Evolutionary conservation across 2,888 invertebrate species (phyloP).

Genomic region (Stenodema calcarata): DNA sequence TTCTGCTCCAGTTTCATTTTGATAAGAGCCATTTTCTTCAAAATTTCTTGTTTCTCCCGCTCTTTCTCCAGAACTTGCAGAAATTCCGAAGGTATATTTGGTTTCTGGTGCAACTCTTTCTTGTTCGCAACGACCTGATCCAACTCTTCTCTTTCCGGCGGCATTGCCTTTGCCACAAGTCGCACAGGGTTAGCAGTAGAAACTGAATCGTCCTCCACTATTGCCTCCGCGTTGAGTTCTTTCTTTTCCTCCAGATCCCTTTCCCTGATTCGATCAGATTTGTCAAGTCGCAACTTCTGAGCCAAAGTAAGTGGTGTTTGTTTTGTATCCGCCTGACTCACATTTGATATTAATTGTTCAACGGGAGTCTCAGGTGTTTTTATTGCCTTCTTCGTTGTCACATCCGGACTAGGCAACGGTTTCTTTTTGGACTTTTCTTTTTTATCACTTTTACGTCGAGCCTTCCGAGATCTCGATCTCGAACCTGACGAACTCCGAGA

Average conservation of each 20-base stretch:
- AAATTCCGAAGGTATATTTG: not conserved
- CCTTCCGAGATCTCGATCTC: not conserved
- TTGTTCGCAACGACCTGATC: not conserved
- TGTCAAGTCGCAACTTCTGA: not conserved
- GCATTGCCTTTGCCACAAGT: not conserved
- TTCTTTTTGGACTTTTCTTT: not conserved
- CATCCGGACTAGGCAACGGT: not conserved
- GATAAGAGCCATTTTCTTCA: conserved; percentile 13
- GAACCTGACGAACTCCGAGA: conserved; percentile 6
- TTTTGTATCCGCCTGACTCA: not conserved
- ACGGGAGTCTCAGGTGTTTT: not conserved
- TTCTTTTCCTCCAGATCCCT: not conserved
- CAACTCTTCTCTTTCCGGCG: not conserved
- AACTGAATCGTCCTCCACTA: not conserved
- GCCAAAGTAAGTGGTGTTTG: not conserved
- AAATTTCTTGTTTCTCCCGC: not conserved
- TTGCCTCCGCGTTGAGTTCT: not conserved
- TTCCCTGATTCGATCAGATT: not conserved
- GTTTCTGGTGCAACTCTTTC: not conserved
- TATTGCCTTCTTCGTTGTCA: not conserved
- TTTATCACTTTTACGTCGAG: not conserved
- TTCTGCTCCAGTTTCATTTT: not conserved
- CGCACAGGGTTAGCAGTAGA: not conserved
- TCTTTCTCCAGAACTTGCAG: not conserved
- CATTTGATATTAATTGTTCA: not conserved